Evolutionary conservation across 2,113 vertebrate genomes (phyloP).

Genomic region (Nerophis lumbriciformis): DNA sequence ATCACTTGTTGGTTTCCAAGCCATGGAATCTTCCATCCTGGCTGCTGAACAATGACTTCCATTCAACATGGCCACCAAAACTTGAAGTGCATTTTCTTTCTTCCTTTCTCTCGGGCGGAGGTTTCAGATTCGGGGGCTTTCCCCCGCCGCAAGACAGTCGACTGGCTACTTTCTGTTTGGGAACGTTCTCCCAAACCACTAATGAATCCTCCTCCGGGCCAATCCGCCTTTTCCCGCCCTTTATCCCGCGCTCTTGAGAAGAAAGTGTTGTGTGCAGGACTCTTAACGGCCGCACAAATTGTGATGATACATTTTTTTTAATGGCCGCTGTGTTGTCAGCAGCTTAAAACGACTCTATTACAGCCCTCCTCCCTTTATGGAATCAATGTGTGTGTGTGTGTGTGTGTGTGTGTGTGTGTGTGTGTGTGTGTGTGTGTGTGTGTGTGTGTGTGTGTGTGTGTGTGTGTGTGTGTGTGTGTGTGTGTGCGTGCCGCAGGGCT

Average conservation of each 20-base stretch:
- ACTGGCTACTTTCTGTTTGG: slow-evolving; percentile 46
- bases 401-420: slow-evolving; percentile 5
- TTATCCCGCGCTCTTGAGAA: slow-evolving; percentile 15
- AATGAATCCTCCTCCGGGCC: slow-evolving; percentile 40
- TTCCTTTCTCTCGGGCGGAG: slow-evolving; percentile 4
- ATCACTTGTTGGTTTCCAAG: slow-evolving; percentile 4
- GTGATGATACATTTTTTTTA: slow-evolving; percentile 22
- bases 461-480: slow-evolving; percentile 21
- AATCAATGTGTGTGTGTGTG: slow-evolving; percentile 7
- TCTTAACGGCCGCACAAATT: not conserved
- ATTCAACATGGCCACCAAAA: slow-evolving; percentile 53
- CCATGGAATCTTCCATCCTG: slow-evolving; percentile 55
- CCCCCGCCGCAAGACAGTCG: slow-evolving; percentile 50
- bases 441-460: slow-evolving; percentile 3
- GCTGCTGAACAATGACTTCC: slow-evolving; percentile 56
- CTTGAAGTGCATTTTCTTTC: slow-evolving; percentile 47
- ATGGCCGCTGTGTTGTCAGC: slow-evolving; percentile 27
- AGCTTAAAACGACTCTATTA: slow-evolving; percentile 39
- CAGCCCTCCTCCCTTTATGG: slow-evolving; percentile 38
- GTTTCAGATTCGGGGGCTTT: slow-evolving; percentile 56
- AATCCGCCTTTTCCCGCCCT: slow-evolving; percentile 20
- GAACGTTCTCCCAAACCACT: slow-evolving; percentile 59
- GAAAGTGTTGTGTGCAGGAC: not conserved
- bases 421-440: slow-evolving; percentile 18
- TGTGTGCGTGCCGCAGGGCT: slow-evolving; percentile 25